Conservation (phyloP, 2,888 invertebrate genomes). For the Clivina fossor region DNA sequence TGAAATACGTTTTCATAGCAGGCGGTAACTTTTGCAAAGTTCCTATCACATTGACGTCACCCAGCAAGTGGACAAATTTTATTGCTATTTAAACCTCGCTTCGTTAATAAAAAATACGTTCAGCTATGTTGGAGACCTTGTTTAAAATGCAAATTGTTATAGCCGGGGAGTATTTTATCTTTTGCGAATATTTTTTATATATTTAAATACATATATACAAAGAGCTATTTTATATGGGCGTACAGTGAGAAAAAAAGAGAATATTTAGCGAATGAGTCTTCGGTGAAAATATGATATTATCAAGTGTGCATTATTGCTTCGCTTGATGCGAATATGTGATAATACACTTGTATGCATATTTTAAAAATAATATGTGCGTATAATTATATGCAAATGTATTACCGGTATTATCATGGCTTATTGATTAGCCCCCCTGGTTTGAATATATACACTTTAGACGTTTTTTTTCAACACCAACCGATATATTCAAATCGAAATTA, state of each 20-base stretch:
- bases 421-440: slow-evolving; percentile 1
- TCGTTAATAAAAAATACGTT: slow-evolving; percentile 19
- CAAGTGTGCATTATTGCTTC: slow-evolving; percentile 14
- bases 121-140: slow-evolving; percentile 2
- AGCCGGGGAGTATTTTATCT: slow-evolving; percentile 18
- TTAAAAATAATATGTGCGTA: too few relatives aligned
- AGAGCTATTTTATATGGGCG: slow-evolving; percentile 16
- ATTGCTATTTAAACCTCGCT: slow-evolving; percentile 21
- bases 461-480: neutral
- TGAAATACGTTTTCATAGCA: too few relatives aligned
- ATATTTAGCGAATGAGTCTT: slow-evolving; percentile 6
- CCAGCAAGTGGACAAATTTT: slow-evolving; percentile 20
- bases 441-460: neutral
- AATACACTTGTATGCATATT: slow-evolving; percentile 5
- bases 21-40: too few relatives aligned
- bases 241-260: slow-evolving; percentile 12
- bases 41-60: too few relatives aligned
- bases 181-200: slow-evolving; percentile 1
- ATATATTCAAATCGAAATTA: neutral
- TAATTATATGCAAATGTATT: slow-evolving; percentile 22
- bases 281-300: slow-evolving; percentile 1
- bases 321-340: slow-evolving; percentile 20
- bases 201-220: too few relatives aligned
- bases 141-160: slow-evolving; percentile 24
- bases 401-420: slow-evolving; percentile 6